Conservation (phyloP, 1,140 invertebrate species). For the Triops cancriformis region DNA sequence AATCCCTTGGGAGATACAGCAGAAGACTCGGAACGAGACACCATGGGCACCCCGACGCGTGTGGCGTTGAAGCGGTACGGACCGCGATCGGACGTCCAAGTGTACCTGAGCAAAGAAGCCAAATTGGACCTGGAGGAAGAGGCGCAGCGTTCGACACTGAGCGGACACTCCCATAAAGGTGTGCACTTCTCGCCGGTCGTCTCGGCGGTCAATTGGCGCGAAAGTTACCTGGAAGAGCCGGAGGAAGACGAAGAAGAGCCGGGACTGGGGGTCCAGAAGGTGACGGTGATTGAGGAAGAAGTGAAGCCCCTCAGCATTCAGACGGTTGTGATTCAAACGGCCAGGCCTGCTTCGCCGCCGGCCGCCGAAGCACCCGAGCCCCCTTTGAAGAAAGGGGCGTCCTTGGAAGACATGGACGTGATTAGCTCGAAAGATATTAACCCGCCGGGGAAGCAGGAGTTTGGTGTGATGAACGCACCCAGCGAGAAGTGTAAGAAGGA, state of each 20-base stretch:
- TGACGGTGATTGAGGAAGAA: background rate
- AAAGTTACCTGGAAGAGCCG: slow-evolving; percentile 35
- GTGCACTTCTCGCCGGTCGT: slow-evolving; percentile 62
- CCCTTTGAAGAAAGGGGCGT: background rate
- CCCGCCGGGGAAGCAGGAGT: background rate
- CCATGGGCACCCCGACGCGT: slow-evolving; percentile 2
- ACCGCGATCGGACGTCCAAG: slow-evolving; percentile 24
- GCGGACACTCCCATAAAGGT: slow-evolving; percentile 51
- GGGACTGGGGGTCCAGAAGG: background rate
- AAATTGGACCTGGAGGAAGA: background rate
- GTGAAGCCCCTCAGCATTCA: background rate
- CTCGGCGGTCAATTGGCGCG: slow-evolving; percentile 59
- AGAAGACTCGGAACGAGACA: background rate
- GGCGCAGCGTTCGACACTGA: slow-evolving; percentile 37
- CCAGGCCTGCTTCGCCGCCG: background rate
- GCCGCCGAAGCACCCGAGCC: background rate
- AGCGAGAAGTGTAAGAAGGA: slow-evolving; percentile 12
- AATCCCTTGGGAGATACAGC: background rate
- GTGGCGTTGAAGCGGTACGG: slow-evolving; percentile 24
- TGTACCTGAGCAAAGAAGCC: slow-evolving; percentile 27
- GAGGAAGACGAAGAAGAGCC: slow-evolving; percentile 18
- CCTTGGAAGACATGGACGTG: background rate
- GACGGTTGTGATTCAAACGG: slow-evolving; percentile 3
- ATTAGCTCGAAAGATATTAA: slow-evolving; percentile 14
- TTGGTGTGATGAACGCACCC: background rate